These are phyloP conservation scores for Platycnemis pennipes DNA, from an alignment of 2,888 invertebrate species.

Conservation along the genomic window DNA sequence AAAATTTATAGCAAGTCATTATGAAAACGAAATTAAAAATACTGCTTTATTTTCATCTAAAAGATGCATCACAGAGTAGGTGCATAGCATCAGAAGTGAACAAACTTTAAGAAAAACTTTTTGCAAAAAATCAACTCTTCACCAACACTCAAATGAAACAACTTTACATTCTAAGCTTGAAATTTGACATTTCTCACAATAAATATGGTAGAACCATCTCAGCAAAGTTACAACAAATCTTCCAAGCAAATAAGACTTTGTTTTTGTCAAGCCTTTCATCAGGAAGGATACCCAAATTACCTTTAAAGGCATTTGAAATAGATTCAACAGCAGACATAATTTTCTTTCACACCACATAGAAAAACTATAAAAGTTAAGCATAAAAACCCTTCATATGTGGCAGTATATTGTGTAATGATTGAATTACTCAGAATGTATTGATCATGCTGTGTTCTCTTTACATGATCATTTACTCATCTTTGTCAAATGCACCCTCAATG, in stretches of 20 bases:
- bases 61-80: slow-evolving; percentile 35
- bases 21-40: slow-evolving; percentile 19
- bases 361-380: slow-evolving; percentile 1
- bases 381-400: neutral
- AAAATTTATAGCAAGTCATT: neutral
- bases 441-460: neutral
- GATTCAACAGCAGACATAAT: slow-evolving; percentile 5
- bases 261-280: neutral
- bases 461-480: neutral
- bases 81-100: slow-evolving; percentile 36
- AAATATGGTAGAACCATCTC: neutral
- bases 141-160: neutral
- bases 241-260: neutral
- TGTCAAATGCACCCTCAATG: slow-evolving; percentile 6
- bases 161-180: neutral
- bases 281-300: too few species aligned
- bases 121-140: neutral
- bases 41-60: slow-evolving; percentile 57
- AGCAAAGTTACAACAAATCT: neutral
- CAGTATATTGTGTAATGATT: slow-evolving; percentile 11
- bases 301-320: neutral
- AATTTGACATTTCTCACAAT: neutral
- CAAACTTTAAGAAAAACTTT: slow-evolving; percentile 23
- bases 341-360: neutral
- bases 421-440: neutral